Base-by-base conservation (phyloP, 2,888 invertebrate species). In the Caenorhabditis sp. region DNA sequence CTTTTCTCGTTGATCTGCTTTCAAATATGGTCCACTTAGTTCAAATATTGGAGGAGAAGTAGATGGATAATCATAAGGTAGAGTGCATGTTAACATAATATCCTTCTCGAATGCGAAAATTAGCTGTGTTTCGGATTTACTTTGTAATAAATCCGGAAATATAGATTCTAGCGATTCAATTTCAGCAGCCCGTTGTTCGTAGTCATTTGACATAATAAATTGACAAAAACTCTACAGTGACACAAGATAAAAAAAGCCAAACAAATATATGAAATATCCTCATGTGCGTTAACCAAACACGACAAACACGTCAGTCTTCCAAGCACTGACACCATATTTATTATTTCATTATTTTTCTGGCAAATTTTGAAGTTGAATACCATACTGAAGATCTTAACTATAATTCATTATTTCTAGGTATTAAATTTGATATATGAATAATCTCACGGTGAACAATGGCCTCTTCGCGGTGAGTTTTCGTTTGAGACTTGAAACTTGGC, bases 11-110 rank as follows among this genome's bases (percentile, higher is more conserved):
- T 82, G 70, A 20, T 68, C 57, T n/a, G 67, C 57, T 14, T 21
- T n/a, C 2, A 81, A 63, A 43, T 65, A 70, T 1, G 81, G 81
- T 7, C 81, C 79, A 20, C 62, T 62, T 4, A 72, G 56, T 27
- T 62, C 62, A 52, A 68, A 72, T 1, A 59, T 43, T 10, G 72
- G 72, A 26, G 72, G 72, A 10, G 67, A 67, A 43, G 49, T 59
- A 3, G 72, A 68, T 43, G 72, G 72, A 67, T 72, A 72, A 50
- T 72, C 72, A 31, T 64, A 53, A 17, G 72, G 72, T 1, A 72
- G 43, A 12, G 49, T 59, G 3, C 67, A 62, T 3, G 61, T 59
- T n/a, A 72, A 38, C 8, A 61, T 64, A 14, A 72, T 68, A 65
- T 65, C 27, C 12, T 53, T 52, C 14, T 72, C 65, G n/a, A 72